Evolutionary conservation across 2,888 invertebrate species (phyloP).

Genomic region (Polydrusus tereticollis): DNA sequence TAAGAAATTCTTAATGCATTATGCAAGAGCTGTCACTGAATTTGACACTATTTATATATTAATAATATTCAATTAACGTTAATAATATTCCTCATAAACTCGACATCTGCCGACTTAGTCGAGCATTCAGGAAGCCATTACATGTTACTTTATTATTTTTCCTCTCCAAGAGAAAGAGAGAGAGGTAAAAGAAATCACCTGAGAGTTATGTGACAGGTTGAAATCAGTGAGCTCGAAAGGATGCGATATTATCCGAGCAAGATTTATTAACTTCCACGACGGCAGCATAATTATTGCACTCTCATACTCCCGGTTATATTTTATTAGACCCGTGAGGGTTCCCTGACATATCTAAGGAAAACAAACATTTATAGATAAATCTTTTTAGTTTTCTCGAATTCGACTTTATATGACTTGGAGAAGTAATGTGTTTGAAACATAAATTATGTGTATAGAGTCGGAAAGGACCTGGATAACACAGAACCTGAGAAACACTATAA

Average conservation of each 20-base stretch:
- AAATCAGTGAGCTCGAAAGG: slow-evolving; percentile 46
- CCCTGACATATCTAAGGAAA: slow-evolving; percentile 22
- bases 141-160: slow-evolving; percentile 35
- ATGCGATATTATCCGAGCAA: slow-evolving; percentile 41
- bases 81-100: neutral
- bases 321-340: slow-evolving; percentile 33
- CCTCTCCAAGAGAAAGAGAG: slow-evolving; percentile 28
- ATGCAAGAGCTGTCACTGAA: too few relatives aligned
- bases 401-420: too few relatives aligned
- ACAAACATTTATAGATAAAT: slow-evolving; percentile 3
- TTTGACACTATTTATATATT: too few relatives aligned
- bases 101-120: neutral
- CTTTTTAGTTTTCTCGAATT: neutral
- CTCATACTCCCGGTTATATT: slow-evolving; percentile 43
- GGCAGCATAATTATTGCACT: slow-evolving; percentile 40
- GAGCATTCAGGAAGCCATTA: slow-evolving; percentile 28
- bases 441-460: too few relatives aligned
- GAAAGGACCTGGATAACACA: too few relatives aligned
- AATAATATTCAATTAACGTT: too few relatives aligned
- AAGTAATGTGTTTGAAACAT: too few relatives aligned
- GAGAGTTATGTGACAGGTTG: slow-evolving; percentile 47
- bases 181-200: slow-evolving; percentile 42
- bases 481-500: too few relatives aligned
- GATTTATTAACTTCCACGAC: slow-evolving; percentile 41
- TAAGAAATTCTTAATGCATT: too few relatives aligned